Evolutionary conservation across 1,140 invertebrate genomes (phyloP).

Genomic region (Leptinotarsa defecta): DNA sequence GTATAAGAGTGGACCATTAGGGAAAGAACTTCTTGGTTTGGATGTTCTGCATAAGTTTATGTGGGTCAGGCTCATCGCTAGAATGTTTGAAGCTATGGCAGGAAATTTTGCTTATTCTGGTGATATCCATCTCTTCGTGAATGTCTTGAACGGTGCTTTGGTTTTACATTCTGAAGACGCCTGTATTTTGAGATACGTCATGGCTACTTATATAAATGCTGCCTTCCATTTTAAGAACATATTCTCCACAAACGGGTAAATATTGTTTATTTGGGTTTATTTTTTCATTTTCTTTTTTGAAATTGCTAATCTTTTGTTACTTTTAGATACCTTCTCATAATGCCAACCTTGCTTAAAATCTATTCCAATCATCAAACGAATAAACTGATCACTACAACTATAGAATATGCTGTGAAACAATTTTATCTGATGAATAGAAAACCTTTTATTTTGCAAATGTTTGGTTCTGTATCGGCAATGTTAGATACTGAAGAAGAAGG

Average conservation of each 20-base stretch:
- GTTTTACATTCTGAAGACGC: slow-evolving; percentile 96
- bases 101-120: slow-evolving; percentile 97
- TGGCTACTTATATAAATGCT: slow-evolving; percentile 96
- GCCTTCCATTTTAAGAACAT: slow-evolving; percentile 99
- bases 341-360: slow-evolving; percentile 94
- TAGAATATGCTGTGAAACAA: slow-evolving; percentile 97
- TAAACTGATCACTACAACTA: slow-evolving; percentile 88
- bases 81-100: slow-evolving; percentile 99
- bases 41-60: slow-evolving; percentile 98
- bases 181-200: slow-evolving; percentile 91
- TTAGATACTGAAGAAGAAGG: slow-evolving; percentile 90
- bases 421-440: slow-evolving; percentile 98
- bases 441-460: slow-evolving; percentile 98
- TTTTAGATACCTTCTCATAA: slow-evolving; percentile 89
- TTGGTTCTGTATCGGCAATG: slow-evolving; percentile 95
- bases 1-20: slow-evolving; percentile 88
- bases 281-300: background rate
- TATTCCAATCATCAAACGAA: slow-evolving; percentile 99
- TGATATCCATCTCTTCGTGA: slow-evolving; percentile 96
- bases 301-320: background rate
- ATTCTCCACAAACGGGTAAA: slow-evolving; percentile 93
- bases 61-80: slow-evolving; percentile 94
- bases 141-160: slow-evolving; percentile 96
- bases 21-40: slow-evolving; percentile 89
- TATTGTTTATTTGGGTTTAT: slow-evolving; percentile 21